Conservation (phyloP, 2,797 vertebrate species). For the Lepidocolaptes lacrymiger region DNA sequence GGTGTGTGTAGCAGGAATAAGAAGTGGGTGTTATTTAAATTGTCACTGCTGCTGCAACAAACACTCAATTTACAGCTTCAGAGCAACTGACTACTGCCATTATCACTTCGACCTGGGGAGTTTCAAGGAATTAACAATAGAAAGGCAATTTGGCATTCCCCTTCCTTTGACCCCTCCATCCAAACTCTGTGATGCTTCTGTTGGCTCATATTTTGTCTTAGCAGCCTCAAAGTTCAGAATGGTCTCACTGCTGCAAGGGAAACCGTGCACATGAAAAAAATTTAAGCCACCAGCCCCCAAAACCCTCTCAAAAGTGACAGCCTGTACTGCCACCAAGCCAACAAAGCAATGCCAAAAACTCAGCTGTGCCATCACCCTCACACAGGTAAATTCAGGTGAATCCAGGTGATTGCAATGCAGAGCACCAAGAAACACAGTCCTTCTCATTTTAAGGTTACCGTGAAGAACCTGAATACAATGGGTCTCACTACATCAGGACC, state of each 20-base stretch:
- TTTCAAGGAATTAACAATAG: neutral
- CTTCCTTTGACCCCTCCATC: neutral
- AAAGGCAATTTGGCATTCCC: neutral
- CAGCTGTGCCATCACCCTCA: neutral
- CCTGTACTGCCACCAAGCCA: neutral
- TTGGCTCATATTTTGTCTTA: neutral
- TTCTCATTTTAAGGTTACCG: neutral
- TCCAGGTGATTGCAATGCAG: neutral
- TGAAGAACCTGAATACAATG: neutral
- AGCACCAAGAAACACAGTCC: neutral
- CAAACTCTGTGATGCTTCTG: neutral
- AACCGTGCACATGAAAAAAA: accelerated
- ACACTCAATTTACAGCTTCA: slow-evolving; percentile 44
- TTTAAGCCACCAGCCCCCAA: neutral
- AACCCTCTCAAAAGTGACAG: neutral
- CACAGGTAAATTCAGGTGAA: neutral
- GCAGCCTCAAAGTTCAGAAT: neutral
- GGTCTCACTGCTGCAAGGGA: neutral
- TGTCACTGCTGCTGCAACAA: slow-evolving; percentile 27
- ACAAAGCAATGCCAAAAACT: neutral
- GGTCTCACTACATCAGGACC: neutral
- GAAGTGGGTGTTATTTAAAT: slow-evolving; percentile 37
- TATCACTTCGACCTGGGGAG: neutral
- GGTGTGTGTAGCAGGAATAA: slow-evolving; percentile 8
- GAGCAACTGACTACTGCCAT: slow-evolving; percentile 18